phyloP scores from a whole-genome alignment of 2,797 vertebrate species.

The Hoplostethus mediterraneus region DNA sequence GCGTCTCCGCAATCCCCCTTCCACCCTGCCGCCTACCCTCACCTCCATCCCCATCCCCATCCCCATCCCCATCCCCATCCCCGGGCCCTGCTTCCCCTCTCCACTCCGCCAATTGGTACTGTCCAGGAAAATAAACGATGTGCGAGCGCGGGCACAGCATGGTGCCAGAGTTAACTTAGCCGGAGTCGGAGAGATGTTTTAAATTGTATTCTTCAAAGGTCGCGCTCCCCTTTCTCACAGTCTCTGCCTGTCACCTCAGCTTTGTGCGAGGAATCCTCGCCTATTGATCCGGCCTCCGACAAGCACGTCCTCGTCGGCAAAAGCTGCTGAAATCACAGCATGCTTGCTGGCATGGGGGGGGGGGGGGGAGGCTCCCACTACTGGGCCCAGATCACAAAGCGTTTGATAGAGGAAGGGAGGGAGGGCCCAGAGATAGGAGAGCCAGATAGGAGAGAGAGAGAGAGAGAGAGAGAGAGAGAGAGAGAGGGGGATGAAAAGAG shows the following conservation, averaged over 20 bases:
- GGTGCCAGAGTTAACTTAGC: constrained; percentile 83
- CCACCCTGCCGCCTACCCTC: constrained; percentile 39
- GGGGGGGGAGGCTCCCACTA: constrained; percentile 66
- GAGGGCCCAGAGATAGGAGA: not conserved
- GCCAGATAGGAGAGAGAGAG: constrained; percentile 39
- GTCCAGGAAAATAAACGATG: constrained; percentile 86
- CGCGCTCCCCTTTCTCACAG: constrained; percentile 82
- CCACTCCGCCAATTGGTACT: constrained; percentile 76
- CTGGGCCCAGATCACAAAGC: constrained; percentile 68
- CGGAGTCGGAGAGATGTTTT: constrained; percentile 77
- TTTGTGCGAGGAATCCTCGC: constrained; percentile 80
- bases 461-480: too few relatives aligned
- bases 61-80: constrained; percentile 67
- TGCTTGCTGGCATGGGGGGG: too few relatives aligned
- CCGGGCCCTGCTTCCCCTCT: constrained; percentile 34
- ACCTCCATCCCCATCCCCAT: constrained; percentile 62
- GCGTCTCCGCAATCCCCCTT: constrained; percentile 28
- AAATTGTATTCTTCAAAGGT: constrained; percentile 87
- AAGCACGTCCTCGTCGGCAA: constrained; percentile 73
- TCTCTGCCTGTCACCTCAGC: constrained; percentile 80
- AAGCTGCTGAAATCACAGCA: constrained; percentile 74
- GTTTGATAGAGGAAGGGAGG: constrained; percentile 69
- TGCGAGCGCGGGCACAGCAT: constrained; percentile 74
- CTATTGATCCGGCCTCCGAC: constrained; percentile 81
- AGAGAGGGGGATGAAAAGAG: constrained; percentile 44